Percentiles rank a stretch among this genome's conserved stretches.
These are phyloP conservation scores for Papilio aristodemus DNA, from an alignment of 1,140 invertebrate species.

Conservation along the genomic window DNA sequence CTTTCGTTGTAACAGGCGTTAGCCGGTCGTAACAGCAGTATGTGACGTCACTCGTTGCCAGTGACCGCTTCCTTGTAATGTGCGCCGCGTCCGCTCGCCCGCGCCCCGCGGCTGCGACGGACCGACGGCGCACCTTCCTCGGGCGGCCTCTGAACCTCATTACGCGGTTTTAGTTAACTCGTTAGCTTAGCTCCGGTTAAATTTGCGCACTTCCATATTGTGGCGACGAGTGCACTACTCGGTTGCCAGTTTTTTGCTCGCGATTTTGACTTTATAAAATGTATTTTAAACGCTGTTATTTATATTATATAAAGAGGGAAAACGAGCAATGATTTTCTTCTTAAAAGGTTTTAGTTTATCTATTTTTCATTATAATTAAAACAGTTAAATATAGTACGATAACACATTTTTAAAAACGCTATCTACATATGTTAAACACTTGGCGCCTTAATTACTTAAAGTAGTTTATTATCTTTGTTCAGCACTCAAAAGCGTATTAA, in stretches of 20 bases:
- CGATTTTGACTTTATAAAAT: not conserved
- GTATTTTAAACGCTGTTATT: too few species aligned
- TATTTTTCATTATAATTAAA: too few species aligned
- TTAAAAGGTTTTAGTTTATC: too few species aligned
- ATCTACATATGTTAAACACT: too few species aligned
- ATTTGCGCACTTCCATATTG: conserved; percentile 73
- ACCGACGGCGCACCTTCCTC: conserved; percentile 69
- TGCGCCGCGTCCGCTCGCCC: conserved; percentile 75
- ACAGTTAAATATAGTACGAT: too few species aligned
- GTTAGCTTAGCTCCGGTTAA: conserved; percentile 78
- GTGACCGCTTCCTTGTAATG: conserved; percentile 69
- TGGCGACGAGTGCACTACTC: conserved; percentile 69
- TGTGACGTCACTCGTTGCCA: conserved; percentile 74
- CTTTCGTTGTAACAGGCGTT: conserved; percentile 57
- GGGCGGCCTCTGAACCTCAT: conserved; percentile 66
- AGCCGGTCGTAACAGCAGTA: conserved; percentile 64
- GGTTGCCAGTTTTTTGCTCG: conserved; percentile 69
- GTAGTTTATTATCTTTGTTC: too few species aligned
- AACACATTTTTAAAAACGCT: too few species aligned
- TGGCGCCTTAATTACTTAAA: too few species aligned
- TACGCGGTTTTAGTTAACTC: conserved; percentile 78
- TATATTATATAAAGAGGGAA: too few species aligned
- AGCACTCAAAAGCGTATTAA: too few species aligned
- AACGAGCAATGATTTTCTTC: too few species aligned
- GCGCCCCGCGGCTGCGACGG: conserved; percentile 68